phyloP scores from a whole-genome alignment of 2,888 invertebrate species.

The Eupelmus urozonus region DNA sequence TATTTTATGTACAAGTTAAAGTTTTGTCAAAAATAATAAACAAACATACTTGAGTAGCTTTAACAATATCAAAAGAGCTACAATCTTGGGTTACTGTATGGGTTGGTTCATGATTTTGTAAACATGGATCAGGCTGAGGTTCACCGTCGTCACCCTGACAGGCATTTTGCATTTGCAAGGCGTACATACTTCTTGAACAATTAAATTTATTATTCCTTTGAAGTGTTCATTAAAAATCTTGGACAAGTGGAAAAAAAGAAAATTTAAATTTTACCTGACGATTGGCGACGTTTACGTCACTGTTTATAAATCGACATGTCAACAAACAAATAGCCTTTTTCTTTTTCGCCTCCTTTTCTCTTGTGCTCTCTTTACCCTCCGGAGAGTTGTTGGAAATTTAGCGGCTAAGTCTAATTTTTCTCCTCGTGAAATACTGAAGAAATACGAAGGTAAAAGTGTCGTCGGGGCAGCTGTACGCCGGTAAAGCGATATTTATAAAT shows the following conservation, averaged over 20 bases:
- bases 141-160: constrained; percentile 74
- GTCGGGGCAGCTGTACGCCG: constrained; percentile 13
- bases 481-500: neutral
- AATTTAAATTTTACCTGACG: constrained; percentile 34
- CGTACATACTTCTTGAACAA: constrained; percentile 71
- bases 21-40: too few species aligned
- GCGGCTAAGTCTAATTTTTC: too few species aligned
- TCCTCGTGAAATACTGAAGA: neutral
- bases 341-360: too few species aligned
- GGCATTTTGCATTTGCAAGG: constrained; percentile 74
- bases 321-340: constrained; percentile 5
- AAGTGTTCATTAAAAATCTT: neutral
- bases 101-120: constrained; percentile 70
- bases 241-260: neutral
- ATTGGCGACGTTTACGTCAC: constrained; percentile 6
- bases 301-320: constrained; percentile 39
- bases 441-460: neutral
- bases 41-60: constrained; percentile 89
- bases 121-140: constrained; percentile 67
- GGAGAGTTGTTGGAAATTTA: too few species aligned
- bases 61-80: constrained; percentile 93
- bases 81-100: constrained; percentile 80
- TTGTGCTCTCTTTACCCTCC: too few species aligned
- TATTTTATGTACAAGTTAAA: constrained; percentile 1
- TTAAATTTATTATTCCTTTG: too few species aligned